phyloP scores from a whole-genome alignment of 1,140 invertebrate genomes.

The Andrena cerasifolii region DNA sequence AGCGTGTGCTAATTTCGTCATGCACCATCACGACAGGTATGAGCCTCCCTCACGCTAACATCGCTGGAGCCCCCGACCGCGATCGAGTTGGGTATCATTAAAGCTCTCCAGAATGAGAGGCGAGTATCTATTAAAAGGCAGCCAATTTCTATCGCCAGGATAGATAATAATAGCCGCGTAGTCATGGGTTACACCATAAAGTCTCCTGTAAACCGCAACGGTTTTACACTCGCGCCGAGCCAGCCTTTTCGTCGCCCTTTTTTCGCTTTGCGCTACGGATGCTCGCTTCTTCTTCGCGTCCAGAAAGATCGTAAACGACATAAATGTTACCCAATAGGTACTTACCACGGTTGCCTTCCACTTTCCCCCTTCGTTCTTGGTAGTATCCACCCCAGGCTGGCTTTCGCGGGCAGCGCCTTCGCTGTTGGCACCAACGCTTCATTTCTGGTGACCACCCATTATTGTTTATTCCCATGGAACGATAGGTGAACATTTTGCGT shows the following conservation, averaged over 20 bases:
- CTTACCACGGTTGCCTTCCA: slow-evolving; percentile 35
- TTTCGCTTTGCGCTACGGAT: not conserved
- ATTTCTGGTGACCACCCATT: slow-evolving; percentile 48
- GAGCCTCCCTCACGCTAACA: too few species aligned
- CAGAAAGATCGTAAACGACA: slow-evolving; percentile 57
- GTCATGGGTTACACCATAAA: slow-evolving; percentile 65
- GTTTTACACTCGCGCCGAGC: slow-evolving; percentile 59
- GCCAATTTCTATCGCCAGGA: slow-evolving; percentile 53
- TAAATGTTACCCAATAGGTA: slow-evolving; percentile 56
- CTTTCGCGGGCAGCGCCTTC: slow-evolving; percentile 31
- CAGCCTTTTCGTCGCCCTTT: slow-evolving; percentile 7
- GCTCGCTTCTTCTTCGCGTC: slow-evolving; percentile 32
- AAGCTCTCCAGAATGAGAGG: slow-evolving; percentile 7
- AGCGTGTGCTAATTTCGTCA: too few species aligned
- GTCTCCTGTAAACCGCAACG: slow-evolving; percentile 62
- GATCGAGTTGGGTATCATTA: slow-evolving; percentile 44
- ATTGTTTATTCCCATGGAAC: slow-evolving; percentile 39
- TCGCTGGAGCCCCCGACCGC: slow-evolving; percentile 17
- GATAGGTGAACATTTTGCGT: slow-evolving; percentile 31
- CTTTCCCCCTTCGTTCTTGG: slow-evolving; percentile 10
- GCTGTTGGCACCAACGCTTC: slow-evolving; percentile 24
- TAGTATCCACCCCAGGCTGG: not conserved
- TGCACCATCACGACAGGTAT: too few species aligned
- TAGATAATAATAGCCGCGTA: slow-evolving; percentile 69
- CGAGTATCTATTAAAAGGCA: slow-evolving; percentile 55